Conservation (phyloP, 2,797 vertebrate species). For the Thamnophis elegans region DNA sequence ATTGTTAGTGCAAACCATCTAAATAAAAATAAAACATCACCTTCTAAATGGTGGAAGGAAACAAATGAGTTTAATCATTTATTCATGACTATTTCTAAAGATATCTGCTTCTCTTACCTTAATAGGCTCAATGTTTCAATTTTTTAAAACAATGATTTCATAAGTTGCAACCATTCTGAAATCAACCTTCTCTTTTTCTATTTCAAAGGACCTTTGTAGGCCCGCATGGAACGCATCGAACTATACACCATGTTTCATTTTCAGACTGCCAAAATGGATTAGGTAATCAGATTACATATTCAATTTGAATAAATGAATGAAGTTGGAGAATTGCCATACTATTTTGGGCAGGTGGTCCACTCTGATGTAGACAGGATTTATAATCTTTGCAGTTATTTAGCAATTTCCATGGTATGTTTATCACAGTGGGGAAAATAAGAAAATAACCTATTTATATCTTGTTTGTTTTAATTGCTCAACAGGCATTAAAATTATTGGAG, state of each 20-base stretch:
- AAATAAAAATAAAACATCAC: neutral
- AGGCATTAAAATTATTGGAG: constrained; percentile 88
- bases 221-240: constrained; percentile 82
- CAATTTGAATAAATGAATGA: neutral
- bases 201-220: constrained; percentile 81
- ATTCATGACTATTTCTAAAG: neutral
- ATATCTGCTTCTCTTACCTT: neutral
- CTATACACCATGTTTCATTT: constrained; percentile 80
- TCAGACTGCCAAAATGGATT: constrained; percentile 82
- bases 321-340: neutral
- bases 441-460: constrained; percentile 27
- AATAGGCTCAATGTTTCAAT: neutral
- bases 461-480: constrained; percentile 22
- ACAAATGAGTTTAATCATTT: neutral
- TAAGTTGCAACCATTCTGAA: constrained; percentile 8
- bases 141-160: neutral
- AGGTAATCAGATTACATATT: constrained; percentile 67
- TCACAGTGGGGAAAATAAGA: constrained; percentile 9
- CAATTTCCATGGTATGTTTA: constrained; percentile 15
- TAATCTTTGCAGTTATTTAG: constrained; percentile 24
- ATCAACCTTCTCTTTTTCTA: constrained; percentile 37
- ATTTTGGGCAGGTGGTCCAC: constrained; percentile 11
- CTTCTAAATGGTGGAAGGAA: neutral
- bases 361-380: neutral
- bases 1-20: neutral